Percentiles rank a stretch among this genome's conserved stretches.
Evolutionary conservation across 2,888 invertebrate genomes (phyloP).

Genomic region (Pyralis farinalis): DNA sequence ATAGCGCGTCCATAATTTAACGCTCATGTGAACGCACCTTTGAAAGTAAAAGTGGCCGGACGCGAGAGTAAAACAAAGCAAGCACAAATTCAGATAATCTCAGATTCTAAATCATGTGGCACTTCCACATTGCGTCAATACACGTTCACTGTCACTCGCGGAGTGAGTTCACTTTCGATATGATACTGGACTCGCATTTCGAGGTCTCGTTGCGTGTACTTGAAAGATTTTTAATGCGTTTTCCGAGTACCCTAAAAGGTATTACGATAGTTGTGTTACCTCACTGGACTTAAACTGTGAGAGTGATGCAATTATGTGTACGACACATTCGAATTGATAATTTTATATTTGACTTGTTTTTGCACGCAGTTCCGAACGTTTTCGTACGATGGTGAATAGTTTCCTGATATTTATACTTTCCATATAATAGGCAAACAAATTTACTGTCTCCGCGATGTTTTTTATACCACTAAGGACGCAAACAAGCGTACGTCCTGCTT

Average conservation of each 20-base stretch:
- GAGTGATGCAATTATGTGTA: slow-evolving; percentile 22
- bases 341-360: neutral
- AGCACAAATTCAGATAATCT: neutral
- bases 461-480: too few relatives aligned
- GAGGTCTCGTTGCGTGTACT: slow-evolving; percentile 21
- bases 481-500: too few relatives aligned
- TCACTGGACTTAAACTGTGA: slow-evolving; percentile 16
- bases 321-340: neutral
- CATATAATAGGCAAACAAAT: too few relatives aligned
- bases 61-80: slow-evolving; percentile 23
- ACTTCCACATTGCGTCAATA: neutral
- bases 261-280: slow-evolving; percentile 31
- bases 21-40: slow-evolving; percentile 6
- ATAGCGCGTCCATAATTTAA: too few relatives aligned
- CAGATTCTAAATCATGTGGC: neutral
- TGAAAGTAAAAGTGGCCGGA: slow-evolving; percentile 39
- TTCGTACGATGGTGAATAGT: too few relatives aligned
- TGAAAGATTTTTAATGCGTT: slow-evolving; percentile 20
- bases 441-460: too few relatives aligned
- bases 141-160: neutral
- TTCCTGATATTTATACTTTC: too few relatives aligned
- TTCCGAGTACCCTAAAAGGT: slow-evolving; percentile 34
- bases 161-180: too few relatives aligned
- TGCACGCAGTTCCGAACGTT: too few relatives aligned
- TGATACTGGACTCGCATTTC: slow-evolving; percentile 17